A percentile compares a stretch with the other conserved stretches of the same genome.
Conservation (phyloP, 2,797 vertebrate species). For the Hippopotamyrus pictus region DNA sequence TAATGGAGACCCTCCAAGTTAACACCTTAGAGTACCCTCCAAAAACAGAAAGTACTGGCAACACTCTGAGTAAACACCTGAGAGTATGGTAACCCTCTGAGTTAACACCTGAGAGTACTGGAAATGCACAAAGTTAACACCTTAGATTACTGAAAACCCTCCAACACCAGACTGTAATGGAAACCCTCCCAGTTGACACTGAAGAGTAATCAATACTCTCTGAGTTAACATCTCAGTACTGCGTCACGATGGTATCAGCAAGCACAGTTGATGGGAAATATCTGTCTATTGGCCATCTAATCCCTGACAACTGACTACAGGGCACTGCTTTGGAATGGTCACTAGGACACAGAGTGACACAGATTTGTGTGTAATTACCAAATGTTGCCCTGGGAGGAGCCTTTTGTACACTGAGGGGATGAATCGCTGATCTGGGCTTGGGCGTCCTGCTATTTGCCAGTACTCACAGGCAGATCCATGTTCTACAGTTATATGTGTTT, state of each 20-base stretch:
- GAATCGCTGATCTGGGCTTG: not conserved
- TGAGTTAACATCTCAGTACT: not conserved
- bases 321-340: slow-evolving; percentile 31
- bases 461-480: not conserved
- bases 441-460: too few relatives aligned
- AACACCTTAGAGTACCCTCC: not conserved
- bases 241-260: slow-evolving; percentile 29
- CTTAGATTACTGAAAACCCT: not conserved
- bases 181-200: not conserved
- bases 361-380: slow-evolving; percentile 51
- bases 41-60: not conserved
- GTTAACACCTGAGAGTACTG: too few relatives aligned
- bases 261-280: slow-evolving; percentile 27
- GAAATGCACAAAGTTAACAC: too few relatives aligned
- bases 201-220: not conserved
- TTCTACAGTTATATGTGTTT: not conserved
- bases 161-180: not conserved
- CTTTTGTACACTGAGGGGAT: not conserved
- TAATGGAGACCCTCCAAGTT: not conserved
- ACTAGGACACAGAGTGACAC: slow-evolving; percentile 46
- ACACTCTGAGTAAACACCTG: not conserved
- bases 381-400: slow-evolving; percentile 24
- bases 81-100: too few relatives aligned
- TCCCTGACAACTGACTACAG: slow-evolving; percentile 42
- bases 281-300: slow-evolving; percentile 44